Evolutionary conservation across 2,888 invertebrate genomes (phyloP).

Genomic region (Ophonus ardosiacus): DNA sequence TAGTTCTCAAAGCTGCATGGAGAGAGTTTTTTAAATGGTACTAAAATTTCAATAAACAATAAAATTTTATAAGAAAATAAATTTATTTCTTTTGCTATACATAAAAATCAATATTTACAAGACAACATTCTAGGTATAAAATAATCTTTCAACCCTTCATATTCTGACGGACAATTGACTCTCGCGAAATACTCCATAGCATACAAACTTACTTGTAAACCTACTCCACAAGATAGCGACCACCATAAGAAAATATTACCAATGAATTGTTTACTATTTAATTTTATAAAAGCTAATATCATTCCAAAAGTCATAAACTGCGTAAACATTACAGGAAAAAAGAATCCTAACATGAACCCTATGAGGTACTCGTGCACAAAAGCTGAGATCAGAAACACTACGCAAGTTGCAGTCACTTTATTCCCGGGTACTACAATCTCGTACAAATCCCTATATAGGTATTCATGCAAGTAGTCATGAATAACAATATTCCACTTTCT

Average conservation of each 20-base stretch:
- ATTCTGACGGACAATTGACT: slow-evolving; percentile 81
- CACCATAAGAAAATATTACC: slow-evolving; percentile 93
- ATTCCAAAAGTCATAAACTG: slow-evolving; percentile 86
- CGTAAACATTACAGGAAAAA: slow-evolving; percentile 90
- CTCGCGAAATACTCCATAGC: slow-evolving; percentile 92
- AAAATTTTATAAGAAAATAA: background rate
- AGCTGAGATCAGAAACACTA: slow-evolving; percentile 89
- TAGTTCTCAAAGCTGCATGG: too few species aligned
- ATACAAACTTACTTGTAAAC: slow-evolving; percentile 86
- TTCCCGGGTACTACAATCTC: slow-evolving; percentile 79
- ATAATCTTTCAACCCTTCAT: slow-evolving; percentile 66
- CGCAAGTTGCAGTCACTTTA: slow-evolving; percentile 77
- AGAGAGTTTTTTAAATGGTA: too few species aligned
- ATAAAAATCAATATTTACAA: slow-evolving; percentile 26
- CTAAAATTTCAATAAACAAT: background rate
- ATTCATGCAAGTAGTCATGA: slow-evolving; percentile 88
- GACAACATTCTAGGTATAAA: slow-evolving; percentile 47
- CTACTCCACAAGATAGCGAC: slow-evolving; percentile 86
- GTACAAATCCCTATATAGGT: slow-evolving; percentile 84
- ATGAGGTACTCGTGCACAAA: slow-evolving; percentile 93
- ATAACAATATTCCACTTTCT: slow-evolving; percentile 97
- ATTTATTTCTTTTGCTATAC: background rate
- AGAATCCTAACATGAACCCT: slow-evolving; percentile 87
- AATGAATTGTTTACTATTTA: slow-evolving; percentile 71
- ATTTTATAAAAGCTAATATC: slow-evolving; percentile 78